Percentiles rank a stretch among this genome's conserved stretches.
phyloP scores from a whole-genome alignment of 1,140 invertebrate genomes.

The Lineus longissimus region DNA sequence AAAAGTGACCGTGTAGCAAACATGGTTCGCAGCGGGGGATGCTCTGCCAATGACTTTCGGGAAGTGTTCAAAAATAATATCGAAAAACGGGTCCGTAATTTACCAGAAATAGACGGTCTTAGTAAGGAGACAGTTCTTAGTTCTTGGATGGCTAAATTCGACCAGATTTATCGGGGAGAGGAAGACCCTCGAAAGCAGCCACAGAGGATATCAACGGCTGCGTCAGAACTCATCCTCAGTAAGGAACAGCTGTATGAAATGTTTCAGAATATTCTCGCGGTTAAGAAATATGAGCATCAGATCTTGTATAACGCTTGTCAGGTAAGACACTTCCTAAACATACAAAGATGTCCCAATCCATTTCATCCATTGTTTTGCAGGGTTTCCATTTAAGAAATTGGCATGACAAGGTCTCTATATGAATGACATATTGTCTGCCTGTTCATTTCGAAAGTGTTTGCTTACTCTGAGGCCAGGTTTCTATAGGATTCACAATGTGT shows the following conservation, averaged over 20 bases:
- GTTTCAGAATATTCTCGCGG: constrained; percentile 97
- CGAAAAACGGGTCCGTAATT: constrained; percentile 90
- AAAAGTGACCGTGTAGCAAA: constrained; percentile 91
- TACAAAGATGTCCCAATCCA: no score
- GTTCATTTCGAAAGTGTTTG: no score
- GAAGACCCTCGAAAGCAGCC: constrained; percentile 54
- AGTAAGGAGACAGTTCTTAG: constrained; percentile 98
- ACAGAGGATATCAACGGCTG: constrained; percentile 47
- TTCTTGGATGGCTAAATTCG: constrained; percentile 99
- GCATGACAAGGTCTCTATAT: no score
- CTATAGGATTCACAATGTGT: no score
- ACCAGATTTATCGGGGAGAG: constrained; percentile 92
- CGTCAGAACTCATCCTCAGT: constrained; percentile 53
- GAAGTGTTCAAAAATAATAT: constrained; percentile 97
- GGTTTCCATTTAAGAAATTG: no score
- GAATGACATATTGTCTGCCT: no score
- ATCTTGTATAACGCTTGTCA: constrained; percentile 97
- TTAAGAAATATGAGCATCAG: constrained; percentile 99
- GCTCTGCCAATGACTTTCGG: constrained; percentile 95
- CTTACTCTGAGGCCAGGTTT: no score
- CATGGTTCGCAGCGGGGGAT: constrained; percentile 95
- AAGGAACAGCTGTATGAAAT: constrained; percentile 85
- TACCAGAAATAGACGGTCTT: constrained; percentile 97
- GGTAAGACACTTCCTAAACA: constrained; percentile 60
- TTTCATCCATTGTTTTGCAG: no score